These are phyloP conservation scores for Premnoplex brunnescens DNA, from an alignment of 2,797 vertebrate genomes.

Conservation along the genomic window DNA sequence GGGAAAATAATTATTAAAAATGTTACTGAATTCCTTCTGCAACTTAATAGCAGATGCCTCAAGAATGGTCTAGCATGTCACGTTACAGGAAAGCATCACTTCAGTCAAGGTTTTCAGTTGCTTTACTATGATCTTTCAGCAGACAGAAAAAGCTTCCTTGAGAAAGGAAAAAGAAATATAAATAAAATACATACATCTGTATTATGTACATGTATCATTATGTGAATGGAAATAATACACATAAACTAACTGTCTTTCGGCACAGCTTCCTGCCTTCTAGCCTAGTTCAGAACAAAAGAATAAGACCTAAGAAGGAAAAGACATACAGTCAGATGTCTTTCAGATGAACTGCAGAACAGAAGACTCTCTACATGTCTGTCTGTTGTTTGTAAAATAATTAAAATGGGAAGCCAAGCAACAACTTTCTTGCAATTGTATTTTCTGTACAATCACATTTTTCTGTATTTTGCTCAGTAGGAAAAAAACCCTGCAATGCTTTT, in stretches of 20 bases:
- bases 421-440: background rate
- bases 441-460: background rate
- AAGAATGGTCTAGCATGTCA: background rate
- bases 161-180: background rate
- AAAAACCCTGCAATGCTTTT: background rate
- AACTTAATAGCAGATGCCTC: background rate
- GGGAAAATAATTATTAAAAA: background rate
- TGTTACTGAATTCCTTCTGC: background rate
- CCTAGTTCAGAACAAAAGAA: background rate
- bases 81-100: background rate
- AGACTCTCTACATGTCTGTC: background rate
- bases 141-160: background rate
- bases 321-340: background rate
- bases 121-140: background rate
- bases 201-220: background rate
- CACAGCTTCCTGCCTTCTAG: background rate
- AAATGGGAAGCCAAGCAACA: background rate
- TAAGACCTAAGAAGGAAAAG: background rate
- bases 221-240: background rate
- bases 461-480: background rate
- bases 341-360: background rate
- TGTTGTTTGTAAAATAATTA: background rate
- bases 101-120: background rate
- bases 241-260: background rate
- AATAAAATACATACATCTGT: background rate